phyloP scores from a whole-genome alignment of 2,797 vertebrate species.

The Graptemys geographica region DNA sequence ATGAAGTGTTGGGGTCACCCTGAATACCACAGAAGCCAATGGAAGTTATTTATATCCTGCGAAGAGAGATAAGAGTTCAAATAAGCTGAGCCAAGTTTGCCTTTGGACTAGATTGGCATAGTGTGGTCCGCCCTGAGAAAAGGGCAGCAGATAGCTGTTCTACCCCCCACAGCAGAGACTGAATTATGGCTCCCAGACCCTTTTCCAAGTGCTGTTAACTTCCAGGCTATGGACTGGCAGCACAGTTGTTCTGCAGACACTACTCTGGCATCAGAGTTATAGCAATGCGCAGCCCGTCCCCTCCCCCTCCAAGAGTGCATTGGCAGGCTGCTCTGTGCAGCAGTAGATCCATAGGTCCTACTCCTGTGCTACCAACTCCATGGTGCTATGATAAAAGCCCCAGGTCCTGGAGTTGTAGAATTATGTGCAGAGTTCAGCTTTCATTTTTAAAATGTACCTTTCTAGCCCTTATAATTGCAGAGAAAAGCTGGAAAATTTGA shows the following conservation, averaged over 20 bases:
- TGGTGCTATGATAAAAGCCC: background rate
- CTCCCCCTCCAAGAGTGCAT: background rate
- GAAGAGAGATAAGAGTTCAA: background rate
- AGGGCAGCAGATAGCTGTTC: background rate
- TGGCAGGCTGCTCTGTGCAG: rapidly evolving
- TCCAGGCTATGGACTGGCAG: background rate
- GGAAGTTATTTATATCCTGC: background rate
- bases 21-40: background rate
- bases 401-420: background rate
- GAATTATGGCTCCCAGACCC: background rate
- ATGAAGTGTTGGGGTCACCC: background rate
- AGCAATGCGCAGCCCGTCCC: background rate
- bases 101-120: background rate
- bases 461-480: background rate
- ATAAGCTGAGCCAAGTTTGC: background rate
- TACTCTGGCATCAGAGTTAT: background rate
- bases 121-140: background rate
- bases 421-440: rapidly evolving
- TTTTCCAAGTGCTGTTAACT: background rate
- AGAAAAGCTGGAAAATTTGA: rapidly evolving
- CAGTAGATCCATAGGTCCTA: background rate
- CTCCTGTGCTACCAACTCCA: background rate
- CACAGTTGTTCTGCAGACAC: background rate
- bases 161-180: background rate
- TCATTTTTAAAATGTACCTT: background rate